These are phyloP conservation scores for Trichosurus vulpecula DNA, from an alignment of 2,797 vertebrate genomes.

Conservation along the genomic window DNA sequence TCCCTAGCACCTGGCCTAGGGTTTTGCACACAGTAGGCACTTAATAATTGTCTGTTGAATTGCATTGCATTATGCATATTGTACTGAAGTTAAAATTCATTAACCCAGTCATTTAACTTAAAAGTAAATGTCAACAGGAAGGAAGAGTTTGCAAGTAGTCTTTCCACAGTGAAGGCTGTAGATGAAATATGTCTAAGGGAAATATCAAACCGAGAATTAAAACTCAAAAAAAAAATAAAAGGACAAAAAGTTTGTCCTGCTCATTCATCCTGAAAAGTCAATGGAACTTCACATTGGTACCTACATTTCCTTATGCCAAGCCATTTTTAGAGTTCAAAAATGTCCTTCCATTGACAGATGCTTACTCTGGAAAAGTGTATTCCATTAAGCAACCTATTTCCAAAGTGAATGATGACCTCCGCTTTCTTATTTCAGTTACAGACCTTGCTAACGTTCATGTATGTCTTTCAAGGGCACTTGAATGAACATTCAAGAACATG, in stretches of 20 bases:
- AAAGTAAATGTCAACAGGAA: background rate
- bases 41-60: background rate
- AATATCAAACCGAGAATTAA: background rate
- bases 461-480: background rate
- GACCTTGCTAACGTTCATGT: background rate
- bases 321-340: background rate
- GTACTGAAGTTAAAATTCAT: background rate
- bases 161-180: background rate
- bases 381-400: background rate
- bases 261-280: background rate
- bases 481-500: background rate
- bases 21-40: background rate
- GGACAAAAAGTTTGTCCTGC: background rate
- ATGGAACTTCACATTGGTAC: background rate
- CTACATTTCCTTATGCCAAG: background rate
- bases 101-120: background rate
- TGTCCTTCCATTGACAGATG: background rate
- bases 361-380: background rate
- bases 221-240: background rate
- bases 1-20: background rate
- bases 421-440: conserved; percentile 35
- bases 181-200: background rate
- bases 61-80: background rate
- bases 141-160: background rate
- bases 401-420: background rate